Evolutionary conservation across 2,888 invertebrate species (phyloP).

Genomic region (Yponomeuta malinellus): DNA sequence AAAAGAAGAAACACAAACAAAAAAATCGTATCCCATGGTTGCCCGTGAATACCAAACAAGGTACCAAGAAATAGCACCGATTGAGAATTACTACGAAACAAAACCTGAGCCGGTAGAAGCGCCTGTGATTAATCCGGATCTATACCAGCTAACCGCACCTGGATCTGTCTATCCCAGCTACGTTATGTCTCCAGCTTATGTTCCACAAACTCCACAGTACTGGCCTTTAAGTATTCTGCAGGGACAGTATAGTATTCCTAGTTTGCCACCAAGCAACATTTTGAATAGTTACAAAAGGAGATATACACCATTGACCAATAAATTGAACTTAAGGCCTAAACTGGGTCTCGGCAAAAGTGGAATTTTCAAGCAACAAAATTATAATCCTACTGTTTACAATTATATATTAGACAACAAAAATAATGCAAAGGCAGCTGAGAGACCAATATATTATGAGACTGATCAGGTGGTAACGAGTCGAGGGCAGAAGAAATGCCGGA

Average conservation of each 20-base stretch:
- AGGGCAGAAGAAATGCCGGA: conserved; percentile 42
- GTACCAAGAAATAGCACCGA: conserved; percentile 15
- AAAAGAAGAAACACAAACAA: conserved; percentile 7
- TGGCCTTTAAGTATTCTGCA: conserved; percentile 12
- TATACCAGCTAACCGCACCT: not conserved
- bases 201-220: conserved; percentile 17
- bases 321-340: not conserved
- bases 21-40: conserved; percentile 3
- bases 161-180: not conserved
- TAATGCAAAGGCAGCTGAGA: not conserved
- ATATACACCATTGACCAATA: not conserved
- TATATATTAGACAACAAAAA: conserved; percentile 7
- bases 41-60: conserved; percentile 16
- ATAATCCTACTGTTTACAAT: conserved; percentile 11
- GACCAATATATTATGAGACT: conserved; percentile 35
- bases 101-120: not conserved
- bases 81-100: not conserved
- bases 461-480: conserved; percentile 32
- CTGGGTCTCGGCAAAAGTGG: not conserved
- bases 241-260: not conserved
- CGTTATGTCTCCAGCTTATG: conserved; percentile 7
- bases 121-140: not conserved
- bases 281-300: not conserved
- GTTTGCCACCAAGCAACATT: conserved; percentile 4
- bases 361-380: not conserved